Base-by-base conservation (phyloP, 2,888 invertebrate species). In the Melangyna quadrimaculata region DNA sequence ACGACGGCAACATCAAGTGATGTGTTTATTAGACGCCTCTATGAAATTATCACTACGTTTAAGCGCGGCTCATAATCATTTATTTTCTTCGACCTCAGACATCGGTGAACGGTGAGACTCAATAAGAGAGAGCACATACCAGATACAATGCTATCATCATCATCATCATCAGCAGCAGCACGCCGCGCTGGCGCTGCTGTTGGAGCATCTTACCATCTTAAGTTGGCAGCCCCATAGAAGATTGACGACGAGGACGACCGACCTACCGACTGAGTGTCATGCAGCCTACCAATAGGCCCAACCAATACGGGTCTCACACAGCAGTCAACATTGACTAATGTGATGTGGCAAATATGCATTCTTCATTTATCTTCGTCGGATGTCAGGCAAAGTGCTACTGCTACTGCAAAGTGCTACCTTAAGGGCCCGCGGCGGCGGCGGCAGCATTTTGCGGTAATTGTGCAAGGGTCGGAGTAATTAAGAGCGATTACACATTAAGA, bases 401-500 rank as follows among this genome's bases (percentile, higher is more conserved):
- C 86, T 87, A 87, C 86, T 87, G 86, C 81, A 81, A 70, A 81
- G 74, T 87, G 86, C 86, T 86, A 86, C 86, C 81, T 86, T 70
- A 86, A 86, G 86, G 73, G 77, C 86, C 86, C 73, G 45, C 77
- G 81, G 86, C 77, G 81, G 86, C 70, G 77, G 81, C 86, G 77
- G 45, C 77, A 77, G 86, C 77, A 77, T 86, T 86, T 86, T 81
- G 86, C 86, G 77, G 86, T 86, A 86, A 86, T 86, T 86, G 86
- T 81, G 86, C 86, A 86, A 81, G 86, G 81, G 80, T 43, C 59
- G 72, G 69, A 59, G 86, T 86, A 86, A 86, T 86, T 86, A 86
- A 86, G 86, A 86, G 81, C 80, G 86, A 86, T 86, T 86, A 77
- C 81, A 78, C 86, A 86, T 86, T 86, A 86, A 86, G 86, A 86